phyloP scores from a whole-genome alignment of 2,888 invertebrate species.

The Lycaena phlaeas region DNA sequence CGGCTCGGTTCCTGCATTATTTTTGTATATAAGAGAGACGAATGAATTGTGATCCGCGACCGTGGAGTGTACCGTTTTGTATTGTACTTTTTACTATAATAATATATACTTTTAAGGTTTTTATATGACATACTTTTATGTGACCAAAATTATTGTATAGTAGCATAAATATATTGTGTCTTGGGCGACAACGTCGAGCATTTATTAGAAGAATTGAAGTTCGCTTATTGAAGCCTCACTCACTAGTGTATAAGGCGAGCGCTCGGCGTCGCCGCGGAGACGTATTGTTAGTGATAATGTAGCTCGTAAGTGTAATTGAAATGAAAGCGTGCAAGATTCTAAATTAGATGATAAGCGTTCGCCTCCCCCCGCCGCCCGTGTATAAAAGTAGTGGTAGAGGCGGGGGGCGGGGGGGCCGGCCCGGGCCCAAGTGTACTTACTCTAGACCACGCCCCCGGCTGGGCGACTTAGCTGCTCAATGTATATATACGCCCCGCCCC shows the following conservation, averaged over 20 bases:
- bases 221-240: too few species aligned
- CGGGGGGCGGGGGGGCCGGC: slow-evolving; percentile 17
- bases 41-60: background rate
- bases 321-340: slow-evolving; percentile 60
- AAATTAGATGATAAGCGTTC: slow-evolving; percentile 54
- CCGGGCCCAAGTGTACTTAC: slow-evolving; percentile 12
- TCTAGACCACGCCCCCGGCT: slow-evolving; percentile 1
- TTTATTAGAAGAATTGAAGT: too few species aligned
- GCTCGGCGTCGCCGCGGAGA: background rate
- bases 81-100: background rate
- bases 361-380: slow-evolving; percentile 28
- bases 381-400: slow-evolving; percentile 8
- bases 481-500: too few species aligned
- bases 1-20: background rate
- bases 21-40: slow-evolving; percentile 1
- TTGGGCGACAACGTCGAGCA: too few species aligned
- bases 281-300: slow-evolving; percentile 4
- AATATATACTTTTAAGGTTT: slow-evolving; percentile 3
- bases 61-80: slow-evolving; percentile 1
- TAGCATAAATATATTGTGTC: slow-evolving; percentile 2
- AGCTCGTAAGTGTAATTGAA: slow-evolving; percentile 24
- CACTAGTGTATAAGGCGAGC: background rate
- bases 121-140: slow-evolving; percentile 7
- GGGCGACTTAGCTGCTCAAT: slow-evolving; percentile 2
- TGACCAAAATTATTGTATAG: slow-evolving; percentile 1